Conservation (phyloP, 1,140 invertebrate species). For the Drosophila oshimai region DNA sequence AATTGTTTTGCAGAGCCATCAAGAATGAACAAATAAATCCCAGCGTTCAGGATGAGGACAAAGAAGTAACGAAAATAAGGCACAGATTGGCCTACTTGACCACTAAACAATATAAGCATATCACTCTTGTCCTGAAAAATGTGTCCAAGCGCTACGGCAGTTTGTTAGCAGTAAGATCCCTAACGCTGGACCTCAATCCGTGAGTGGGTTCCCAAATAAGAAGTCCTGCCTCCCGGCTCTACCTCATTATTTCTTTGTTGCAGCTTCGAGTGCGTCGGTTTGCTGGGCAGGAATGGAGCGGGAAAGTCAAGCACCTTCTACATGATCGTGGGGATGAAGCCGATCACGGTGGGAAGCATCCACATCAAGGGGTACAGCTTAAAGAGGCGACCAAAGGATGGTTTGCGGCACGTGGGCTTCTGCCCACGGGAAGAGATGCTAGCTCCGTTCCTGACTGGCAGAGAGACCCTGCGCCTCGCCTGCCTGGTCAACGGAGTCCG, state of each 20-base stretch:
- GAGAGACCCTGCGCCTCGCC: conserved; percentile 33
- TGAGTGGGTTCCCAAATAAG: too few relatives aligned
- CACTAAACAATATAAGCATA: background rate
- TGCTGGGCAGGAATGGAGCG: conserved; percentile 91
- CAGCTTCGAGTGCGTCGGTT: conserved; percentile 89
- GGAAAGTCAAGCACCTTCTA: conserved; percentile 95
- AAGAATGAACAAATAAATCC: background rate
- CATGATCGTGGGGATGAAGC: conserved; percentile 87
- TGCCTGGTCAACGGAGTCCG: conserved; percentile 32
- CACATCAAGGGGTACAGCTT: conserved; percentile 44
- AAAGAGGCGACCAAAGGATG: background rate
- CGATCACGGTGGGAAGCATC: conserved; percentile 21
- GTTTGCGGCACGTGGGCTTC: conserved; percentile 86
- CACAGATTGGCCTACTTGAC: background rate
- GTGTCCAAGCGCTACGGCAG: background rate
- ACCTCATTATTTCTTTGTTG: background rate
- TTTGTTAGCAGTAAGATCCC: background rate
- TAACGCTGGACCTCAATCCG: conserved; percentile 34
- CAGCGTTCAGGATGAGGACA: background rate
- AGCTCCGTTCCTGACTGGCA: conserved; percentile 78
- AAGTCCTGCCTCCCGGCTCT: too few relatives aligned
- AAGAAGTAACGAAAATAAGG: background rate
- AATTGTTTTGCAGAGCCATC: background rate
- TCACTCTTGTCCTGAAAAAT: conserved; percentile 12
- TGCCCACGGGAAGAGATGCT: conserved; percentile 92